Conservation (phyloP, 2,797 vertebrate species). For the Girardinus metallicus region DNA sequence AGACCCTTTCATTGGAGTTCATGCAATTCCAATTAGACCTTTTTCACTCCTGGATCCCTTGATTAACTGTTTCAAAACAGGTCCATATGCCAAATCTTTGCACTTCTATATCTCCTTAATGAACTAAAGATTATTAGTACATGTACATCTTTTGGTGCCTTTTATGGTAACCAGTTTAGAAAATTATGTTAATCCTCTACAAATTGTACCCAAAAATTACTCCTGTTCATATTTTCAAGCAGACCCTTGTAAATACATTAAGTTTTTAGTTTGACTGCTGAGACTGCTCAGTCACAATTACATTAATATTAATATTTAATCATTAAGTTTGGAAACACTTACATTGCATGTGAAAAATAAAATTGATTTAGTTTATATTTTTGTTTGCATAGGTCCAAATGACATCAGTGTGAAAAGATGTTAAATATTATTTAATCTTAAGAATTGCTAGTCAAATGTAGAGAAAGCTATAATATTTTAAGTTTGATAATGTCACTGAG, state of each 20-base stretch:
- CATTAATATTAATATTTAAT: no score
- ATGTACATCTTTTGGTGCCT: no score
- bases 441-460: no score
- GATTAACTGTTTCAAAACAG: constrained; percentile 6
- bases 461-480: no score
- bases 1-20: constrained; percentile 19
- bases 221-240: neutral
- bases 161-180: no score
- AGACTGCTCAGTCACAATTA: neutral
- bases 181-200: no score
- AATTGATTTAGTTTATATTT: neutral
- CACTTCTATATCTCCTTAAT: no score
- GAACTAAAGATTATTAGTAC: no score
- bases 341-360: neutral
- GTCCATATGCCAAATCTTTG: neutral
- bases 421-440: no score
- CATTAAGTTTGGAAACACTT: neutral
- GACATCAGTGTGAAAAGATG: no score
- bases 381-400: no score
- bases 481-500: no score
- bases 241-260: neutral
- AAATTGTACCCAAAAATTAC: neutral
- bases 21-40: constrained; percentile 17
- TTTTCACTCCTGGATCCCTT: neutral
- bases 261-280: neutral